Evolutionary conservation across 2,797 vertebrate genomes (phyloP), one percentile per base, ranked within the genome.

Genomic region (Crenuchus spilurus): DNA sequence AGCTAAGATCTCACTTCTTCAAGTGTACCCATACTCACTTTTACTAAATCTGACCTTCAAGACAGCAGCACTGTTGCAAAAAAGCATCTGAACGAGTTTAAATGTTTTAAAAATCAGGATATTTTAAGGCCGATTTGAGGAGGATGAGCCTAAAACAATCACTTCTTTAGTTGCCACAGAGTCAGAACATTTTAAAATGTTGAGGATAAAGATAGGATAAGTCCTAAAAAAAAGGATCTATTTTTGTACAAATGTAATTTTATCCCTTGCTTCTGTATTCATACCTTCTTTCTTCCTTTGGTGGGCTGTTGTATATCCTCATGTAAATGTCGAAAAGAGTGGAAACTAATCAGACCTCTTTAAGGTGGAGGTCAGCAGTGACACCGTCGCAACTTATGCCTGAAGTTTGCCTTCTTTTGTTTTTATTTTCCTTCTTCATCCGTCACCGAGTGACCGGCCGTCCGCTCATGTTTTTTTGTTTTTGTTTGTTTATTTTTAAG

Each of bases 181-280:
- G 75, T 66, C 48, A 86, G 63, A 22, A 81, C 48, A 52, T 70
- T 70, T 82, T 75, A 89, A 85, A 90, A 86, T 85, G 75, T 85
- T 83, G 86, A 84, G 11, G 5, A 54, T 86, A 86, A 83, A 74
- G 78, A 84, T 85, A 87, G 88, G 89, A 90, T 79, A 84, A 85
- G 90, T 93, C 88, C 92, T 88, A 89, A 87, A 90, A 89, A 89
- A 84, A 28, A 44, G 83, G 88, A 94, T 99, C 94, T 99, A 98
- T 99, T 98, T 99, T 99, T 99, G 95, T 98, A 98, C 94, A 97
- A 95, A 96, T 95, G 94, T 96, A 94, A 96, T 95, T 97, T 95
- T 96, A 95, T 95, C 95, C 92, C 93, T 93, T 87, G 86, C 87
- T 87, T 94, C 90, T 91, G 86, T 91, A 89, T 86, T 88, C 89